A percentile compares a stretch with the other conserved stretches of the same genome.
These are phyloP conservation scores for Stegana nigrithorax DNA, from an alignment of 2,888 invertebrate genomes.

Conservation along the genomic window DNA sequence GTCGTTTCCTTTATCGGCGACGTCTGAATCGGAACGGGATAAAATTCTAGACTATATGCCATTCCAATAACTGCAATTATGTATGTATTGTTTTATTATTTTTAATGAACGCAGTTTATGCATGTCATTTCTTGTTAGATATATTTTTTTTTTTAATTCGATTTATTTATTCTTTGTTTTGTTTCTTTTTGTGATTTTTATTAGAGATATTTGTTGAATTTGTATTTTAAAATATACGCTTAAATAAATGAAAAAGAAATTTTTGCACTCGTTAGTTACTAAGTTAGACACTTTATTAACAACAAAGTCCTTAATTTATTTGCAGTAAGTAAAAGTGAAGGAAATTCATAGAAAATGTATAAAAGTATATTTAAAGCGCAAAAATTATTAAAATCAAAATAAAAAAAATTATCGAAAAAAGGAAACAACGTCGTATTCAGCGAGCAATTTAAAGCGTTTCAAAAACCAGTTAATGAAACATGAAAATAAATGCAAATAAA, in stretches of 20 bases:
- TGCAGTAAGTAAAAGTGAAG: conserved; percentile 23
- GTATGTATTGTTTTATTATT: neutral
- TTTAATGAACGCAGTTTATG: neutral
- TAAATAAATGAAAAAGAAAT: conserved; percentile 38
- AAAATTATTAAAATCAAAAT: conserved; percentile 27
- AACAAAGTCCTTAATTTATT: conserved; percentile 29
- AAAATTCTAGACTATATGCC: conserved; percentile 31
- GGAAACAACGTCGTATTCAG: conserved; percentile 45
- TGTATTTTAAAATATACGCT: conserved; percentile 35
- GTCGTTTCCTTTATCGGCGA: neutral
- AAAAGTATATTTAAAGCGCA: conserved; percentile 50
- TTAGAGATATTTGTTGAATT: conserved; percentile 20
- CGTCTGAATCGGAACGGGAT: neutral
- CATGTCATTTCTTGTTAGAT: neutral
- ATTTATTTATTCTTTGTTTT: conserved; percentile 10
- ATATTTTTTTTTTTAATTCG: conserved; percentile 30
- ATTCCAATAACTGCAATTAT: conserved; percentile 41
- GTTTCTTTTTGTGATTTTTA: conserved; percentile 13
- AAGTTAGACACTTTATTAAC: conserved; percentile 33
- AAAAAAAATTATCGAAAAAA: conserved; percentile 20
- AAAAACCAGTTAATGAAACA: conserved; percentile 31
- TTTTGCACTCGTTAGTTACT: conserved; percentile 51
- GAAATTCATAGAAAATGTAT: conserved; percentile 45
- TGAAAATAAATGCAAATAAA: conserved; percentile 23
- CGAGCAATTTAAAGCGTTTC: conserved; percentile 60